These are phyloP conservation scores for Sebastes iracundus DNA, from an alignment of 2,797 vertebrate species.

Conservation along the genomic window DNA sequence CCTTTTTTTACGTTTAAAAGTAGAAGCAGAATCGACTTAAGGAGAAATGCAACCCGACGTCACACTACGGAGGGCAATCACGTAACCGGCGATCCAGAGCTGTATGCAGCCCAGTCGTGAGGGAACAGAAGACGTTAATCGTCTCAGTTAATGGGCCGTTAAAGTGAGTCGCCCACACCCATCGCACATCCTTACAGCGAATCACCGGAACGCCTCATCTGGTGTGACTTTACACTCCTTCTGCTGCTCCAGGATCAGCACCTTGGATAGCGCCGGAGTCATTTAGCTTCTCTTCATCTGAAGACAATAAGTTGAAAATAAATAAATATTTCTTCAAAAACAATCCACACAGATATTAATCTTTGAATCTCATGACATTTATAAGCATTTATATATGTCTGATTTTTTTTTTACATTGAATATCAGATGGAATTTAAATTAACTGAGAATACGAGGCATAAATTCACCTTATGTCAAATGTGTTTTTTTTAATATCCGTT, in stretches of 20 bases:
- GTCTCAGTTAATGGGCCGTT: too few species aligned
- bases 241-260: constrained; percentile 20
- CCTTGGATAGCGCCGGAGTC: background rate
- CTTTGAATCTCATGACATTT: background rate
- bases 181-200: too few species aligned
- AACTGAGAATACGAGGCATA: background rate
- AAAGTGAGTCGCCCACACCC: too few species aligned
- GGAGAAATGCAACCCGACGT: too few species aligned
- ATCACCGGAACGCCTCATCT: too few species aligned
- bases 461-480: background rate
- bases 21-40: too few species aligned
- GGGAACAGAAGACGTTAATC: too few species aligned
- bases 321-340: too few species aligned
- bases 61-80: too few species aligned
- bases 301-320: background rate
- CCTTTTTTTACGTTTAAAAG: too few species aligned
- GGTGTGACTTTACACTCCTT: background rate
- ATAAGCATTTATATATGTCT: background rate
- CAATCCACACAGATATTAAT: background rate
- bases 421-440: background rate
- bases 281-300: background rate
- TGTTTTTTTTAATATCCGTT: background rate
- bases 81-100: too few species aligned
- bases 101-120: too few species aligned
- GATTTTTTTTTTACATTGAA: background rate